Evolutionary conservation across 2,797 vertebrate genomes (phyloP).

Genomic region (Falco cherrug): DNA sequence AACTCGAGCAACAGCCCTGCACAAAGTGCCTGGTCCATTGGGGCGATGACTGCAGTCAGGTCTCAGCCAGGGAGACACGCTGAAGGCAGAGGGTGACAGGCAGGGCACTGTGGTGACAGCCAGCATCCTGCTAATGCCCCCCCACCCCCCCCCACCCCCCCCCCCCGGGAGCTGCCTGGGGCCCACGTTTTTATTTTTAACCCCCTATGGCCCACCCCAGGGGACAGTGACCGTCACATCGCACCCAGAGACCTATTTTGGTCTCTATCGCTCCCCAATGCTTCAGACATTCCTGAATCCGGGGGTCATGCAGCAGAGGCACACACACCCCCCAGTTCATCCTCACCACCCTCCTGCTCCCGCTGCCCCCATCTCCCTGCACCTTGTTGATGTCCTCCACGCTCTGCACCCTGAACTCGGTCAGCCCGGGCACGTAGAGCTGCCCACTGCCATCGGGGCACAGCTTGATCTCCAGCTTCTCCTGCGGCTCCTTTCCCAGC

Average conservation of each 20-base stretch:
- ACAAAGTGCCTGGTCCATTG: fast-evolving
- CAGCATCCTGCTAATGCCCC: neutral
- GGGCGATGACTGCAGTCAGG: neutral
- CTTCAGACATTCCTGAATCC: neutral
- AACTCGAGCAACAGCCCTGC: neutral
- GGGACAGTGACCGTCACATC: neutral
- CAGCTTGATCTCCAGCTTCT: conserved; percentile 95
- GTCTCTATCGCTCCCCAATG: neutral
- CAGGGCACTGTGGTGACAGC: neutral
- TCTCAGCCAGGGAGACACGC: neutral
- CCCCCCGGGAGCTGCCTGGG: neutral
- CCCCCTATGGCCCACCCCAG: neutral
- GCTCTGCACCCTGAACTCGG: conserved; percentile 85
- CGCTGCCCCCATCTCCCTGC: neutral
- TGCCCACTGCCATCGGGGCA: conserved; percentile 92
- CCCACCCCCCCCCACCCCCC: no score
- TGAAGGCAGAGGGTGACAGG: neutral
- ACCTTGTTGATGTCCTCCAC: conserved; percentile 96
- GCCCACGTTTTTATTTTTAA: conserved; percentile 25
- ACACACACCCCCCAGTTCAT: neutral
- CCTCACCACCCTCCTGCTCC: neutral
- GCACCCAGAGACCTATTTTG: neutral
- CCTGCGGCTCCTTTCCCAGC: conserved; percentile 87
- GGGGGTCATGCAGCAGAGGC: neutral
- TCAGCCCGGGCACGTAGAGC: conserved; percentile 92